Conservation (phyloP, 2,113 vertebrate genomes). For the Atherinomorus stipes region DNA sequence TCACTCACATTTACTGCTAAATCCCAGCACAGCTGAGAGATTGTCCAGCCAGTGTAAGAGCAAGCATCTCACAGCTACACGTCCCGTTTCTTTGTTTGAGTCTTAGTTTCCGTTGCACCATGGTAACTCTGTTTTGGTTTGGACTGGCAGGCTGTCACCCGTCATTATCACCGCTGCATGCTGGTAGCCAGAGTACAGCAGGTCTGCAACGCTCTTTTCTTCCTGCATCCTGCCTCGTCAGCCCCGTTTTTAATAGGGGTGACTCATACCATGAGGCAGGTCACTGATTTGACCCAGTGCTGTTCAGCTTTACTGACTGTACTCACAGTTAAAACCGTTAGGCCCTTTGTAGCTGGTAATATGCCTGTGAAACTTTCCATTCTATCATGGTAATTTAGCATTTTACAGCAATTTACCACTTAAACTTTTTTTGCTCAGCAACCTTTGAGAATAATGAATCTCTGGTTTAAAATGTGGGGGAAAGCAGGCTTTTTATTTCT, state of each 20-base stretch:
- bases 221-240: slow-evolving; percentile 17
- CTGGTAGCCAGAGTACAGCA: slow-evolving; percentile 19
- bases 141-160: slow-evolving; percentile 56
- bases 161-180: slow-evolving; percentile 48
- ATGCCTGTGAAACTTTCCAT: not conserved
- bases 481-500: not conserved
- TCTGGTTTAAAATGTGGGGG: not conserved
- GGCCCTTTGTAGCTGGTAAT: not conserved
- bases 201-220: slow-evolving; percentile 11
- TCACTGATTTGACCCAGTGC: slow-evolving; percentile 38
- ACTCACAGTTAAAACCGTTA: slow-evolving; percentile 21
- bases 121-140: slow-evolving; percentile 60
- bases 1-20: slow-evolving; percentile 6
- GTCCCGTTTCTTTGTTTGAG: slow-evolving; percentile 41
- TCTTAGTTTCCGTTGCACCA: slow-evolving; percentile 44
- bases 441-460: not conserved
- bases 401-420: not conserved
- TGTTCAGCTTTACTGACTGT: slow-evolving; percentile 30
- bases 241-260: slow-evolving; percentile 39
- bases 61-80: slow-evolving; percentile 10
- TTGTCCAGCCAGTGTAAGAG: slow-evolving; percentile 1
- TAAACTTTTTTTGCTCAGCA: not conserved
- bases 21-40: not conserved
- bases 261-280: slow-evolving; percentile 38
- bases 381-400: not conserved